phyloP scores from a whole-genome alignment of 2,113 vertebrate species.

The Candoia aspera region DNA sequence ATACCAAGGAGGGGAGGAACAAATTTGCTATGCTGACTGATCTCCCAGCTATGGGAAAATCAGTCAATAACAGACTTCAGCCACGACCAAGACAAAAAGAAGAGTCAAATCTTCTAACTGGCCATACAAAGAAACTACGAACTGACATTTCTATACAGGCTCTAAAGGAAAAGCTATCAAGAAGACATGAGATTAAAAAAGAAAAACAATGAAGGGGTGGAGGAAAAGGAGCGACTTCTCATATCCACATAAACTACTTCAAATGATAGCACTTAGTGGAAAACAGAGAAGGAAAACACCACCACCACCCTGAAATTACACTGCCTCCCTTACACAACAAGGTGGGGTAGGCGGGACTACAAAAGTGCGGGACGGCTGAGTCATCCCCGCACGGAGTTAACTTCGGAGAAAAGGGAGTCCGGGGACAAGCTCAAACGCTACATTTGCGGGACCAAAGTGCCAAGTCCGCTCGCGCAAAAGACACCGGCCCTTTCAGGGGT shows the following conservation, averaged over 20 bases:
- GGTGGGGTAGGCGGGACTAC: constrained; percentile 22
- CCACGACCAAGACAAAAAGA: background rate
- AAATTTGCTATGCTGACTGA: background rate
- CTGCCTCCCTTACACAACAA: background rate
- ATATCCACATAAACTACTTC: background rate
- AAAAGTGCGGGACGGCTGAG: constrained; percentile 63
- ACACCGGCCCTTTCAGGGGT: background rate
- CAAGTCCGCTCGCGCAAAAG: background rate
- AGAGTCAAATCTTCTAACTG: background rate
- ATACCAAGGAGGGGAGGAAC: background rate
- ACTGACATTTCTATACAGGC: too few species aligned
- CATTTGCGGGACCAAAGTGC: background rate
- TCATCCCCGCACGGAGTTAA: constrained; percentile 60
- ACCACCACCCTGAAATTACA: background rate
- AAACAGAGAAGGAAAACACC: background rate
- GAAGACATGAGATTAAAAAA: background rate
- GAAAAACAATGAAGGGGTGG: background rate
- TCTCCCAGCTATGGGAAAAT: background rate
- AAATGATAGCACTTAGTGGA: background rate
- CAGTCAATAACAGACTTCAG: background rate
- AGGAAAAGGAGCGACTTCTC: background rate
- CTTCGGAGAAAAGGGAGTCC: constrained; percentile 28
- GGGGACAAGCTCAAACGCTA: background rate
- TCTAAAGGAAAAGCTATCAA: background rate
- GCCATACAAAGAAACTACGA: background rate